Base-by-base conservation (phyloP, 2,113 vertebrate genomes). In the Bambusicola thoracicus region DNA sequence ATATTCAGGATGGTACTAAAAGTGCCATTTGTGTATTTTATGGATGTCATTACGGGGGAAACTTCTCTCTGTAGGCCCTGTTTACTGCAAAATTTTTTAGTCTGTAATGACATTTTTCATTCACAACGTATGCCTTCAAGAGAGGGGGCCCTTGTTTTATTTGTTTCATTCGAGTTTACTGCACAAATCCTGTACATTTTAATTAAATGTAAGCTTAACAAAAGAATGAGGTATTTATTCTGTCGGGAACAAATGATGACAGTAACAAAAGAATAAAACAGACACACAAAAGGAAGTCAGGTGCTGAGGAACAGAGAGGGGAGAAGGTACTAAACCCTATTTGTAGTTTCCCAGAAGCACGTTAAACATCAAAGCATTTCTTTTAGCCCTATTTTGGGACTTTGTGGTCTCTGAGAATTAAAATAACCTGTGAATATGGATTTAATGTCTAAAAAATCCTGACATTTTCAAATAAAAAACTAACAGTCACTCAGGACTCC, bases 11-110 rank as follows among this genome's bases (percentile, higher is more conserved):
- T 98, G 98, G 98, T 97, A 98, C 98, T 98, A 98, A 98, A 98
- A 98, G 97, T 98, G 98, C 98, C 98, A 98, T 98, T 98, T 98
- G 98, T 98, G 98, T 98, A 98, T 98, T 98, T 98, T 98, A 98
- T 98, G 98, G 98, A 97, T 98, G 98, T 98, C 98, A 98, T 98
- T 98, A 98, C 98, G 96, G 97, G 95, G 97, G 98, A 98, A 98
- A 98, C 98, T 98, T 98, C 98, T 97, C 98, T 98, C 98, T 97
- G 98, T 98, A 97, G 98, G 97, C 98, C 97, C 97, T 98, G 97
- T 98, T 98, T 98, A 98, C 97, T 97, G 98, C 98, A 98, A 98
- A 98, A 98, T 95, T 97, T 98, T 98, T 98, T 98, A 98, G 98
- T 97, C 97, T 97, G 96, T 98, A 98, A 98, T 98, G 98, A 98